Evolutionary conservation across 53 echinoderm and acorn worm genomes (phyloP).

Genomic region (Apostichopus leukothele): DNA sequence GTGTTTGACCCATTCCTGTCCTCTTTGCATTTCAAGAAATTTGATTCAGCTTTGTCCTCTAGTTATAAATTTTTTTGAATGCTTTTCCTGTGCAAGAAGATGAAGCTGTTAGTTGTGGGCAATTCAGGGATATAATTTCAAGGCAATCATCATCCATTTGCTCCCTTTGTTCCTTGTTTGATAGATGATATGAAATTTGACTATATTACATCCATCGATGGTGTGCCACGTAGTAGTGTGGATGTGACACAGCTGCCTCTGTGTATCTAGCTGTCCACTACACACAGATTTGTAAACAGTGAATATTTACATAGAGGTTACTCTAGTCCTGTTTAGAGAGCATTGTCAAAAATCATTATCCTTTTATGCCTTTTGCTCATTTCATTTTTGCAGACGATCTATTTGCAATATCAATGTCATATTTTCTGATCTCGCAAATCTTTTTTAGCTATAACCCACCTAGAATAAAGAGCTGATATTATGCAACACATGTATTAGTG

Average conservation of each 20-base stretch:
- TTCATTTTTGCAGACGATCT: too few relatives aligned
- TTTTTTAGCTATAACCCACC: too few relatives aligned
- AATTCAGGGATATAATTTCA: not conserved
- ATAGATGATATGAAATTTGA: too few relatives aligned
- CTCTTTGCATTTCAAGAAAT: too few relatives aligned
- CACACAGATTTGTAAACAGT: not conserved
- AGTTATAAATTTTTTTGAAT: too few relatives aligned
- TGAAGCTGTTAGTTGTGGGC: not conserved
- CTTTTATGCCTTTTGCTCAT: not conserved
- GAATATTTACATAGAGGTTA: not conserved
- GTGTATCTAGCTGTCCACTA: slow-evolving; percentile 8
- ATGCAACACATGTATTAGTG: too few relatives aligned
- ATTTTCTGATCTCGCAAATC: too few relatives aligned
- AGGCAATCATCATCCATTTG: not conserved
- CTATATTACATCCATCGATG: too few relatives aligned
- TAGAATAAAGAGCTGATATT: too few relatives aligned
- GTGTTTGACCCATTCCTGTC: not conserved
- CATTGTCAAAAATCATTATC: not conserved
- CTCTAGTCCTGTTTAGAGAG: not conserved
- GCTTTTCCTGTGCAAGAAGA: too few relatives aligned
- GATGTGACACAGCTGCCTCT: not conserved
- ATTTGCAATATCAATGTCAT: too few relatives aligned
- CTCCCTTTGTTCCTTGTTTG: not conserved
- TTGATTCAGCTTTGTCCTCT: too few relatives aligned
- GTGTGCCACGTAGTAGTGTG: not conserved